phyloP scores from a whole-genome alignment of 2,888 invertebrate genomes.

The Eupithecia dodoneata region DNA sequence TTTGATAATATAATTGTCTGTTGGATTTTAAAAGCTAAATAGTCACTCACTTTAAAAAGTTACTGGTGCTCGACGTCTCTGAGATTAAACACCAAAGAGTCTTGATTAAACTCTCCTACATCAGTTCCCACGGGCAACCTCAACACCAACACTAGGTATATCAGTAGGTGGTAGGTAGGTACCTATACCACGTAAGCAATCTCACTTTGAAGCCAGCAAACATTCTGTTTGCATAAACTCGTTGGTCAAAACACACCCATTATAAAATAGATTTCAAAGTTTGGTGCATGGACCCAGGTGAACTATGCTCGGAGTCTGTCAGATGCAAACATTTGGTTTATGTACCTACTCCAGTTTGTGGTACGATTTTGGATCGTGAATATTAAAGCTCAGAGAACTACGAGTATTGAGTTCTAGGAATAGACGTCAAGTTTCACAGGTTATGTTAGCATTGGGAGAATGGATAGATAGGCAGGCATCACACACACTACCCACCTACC shows the following conservation, averaged over 20 bases:
- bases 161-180: neutral
- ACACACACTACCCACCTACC: neutral
- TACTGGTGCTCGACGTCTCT: neutral
- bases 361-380: conserved; percentile 19
- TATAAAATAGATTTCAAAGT: conserved; percentile 20
- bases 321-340: conserved; percentile 21
- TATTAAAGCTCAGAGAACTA: conserved; percentile 6
- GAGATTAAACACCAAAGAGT: neutral
- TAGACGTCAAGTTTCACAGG: neutral
- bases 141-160: neutral
- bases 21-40: neutral
- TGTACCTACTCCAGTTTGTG: conserved; percentile 20
- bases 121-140: neutral
- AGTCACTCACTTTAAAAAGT: neutral
- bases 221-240: conserved; percentile 18
- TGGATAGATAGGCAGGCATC: neutral
- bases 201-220: conserved; percentile 3
- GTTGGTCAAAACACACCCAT: conserved; percentile 21
- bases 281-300: conserved; percentile 17
- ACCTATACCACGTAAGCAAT: neutral
- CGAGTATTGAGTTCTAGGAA: neutral
- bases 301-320: neutral
- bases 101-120: neutral
- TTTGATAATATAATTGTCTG: neutral
- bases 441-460: neutral